phyloP scores from a whole-genome alignment of 2,797 vertebrate genomes.

The Astyanax mexicanus region DNA sequence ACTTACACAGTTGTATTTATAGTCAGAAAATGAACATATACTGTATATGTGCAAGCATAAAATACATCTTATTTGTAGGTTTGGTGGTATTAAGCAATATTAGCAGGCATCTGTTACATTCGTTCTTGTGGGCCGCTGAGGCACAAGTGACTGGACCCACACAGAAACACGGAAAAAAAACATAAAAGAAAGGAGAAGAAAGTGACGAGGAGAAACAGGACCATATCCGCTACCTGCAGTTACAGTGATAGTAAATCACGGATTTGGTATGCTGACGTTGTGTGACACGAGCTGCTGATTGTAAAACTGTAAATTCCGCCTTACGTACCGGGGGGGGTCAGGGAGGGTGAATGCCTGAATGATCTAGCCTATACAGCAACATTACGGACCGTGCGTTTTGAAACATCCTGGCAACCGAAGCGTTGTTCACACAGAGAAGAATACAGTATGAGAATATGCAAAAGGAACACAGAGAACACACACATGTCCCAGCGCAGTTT shows the following conservation, averaged over 20 bases:
- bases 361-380: constrained; percentile 12
- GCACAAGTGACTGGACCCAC: constrained; percentile 44
- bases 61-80: constrained; percentile 47
- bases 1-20: constrained; percentile 55
- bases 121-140: constrained; percentile 51
- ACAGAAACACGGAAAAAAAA: constrained; percentile 47
- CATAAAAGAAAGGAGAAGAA: constrained; percentile 27
- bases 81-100: constrained; percentile 58
- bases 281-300: neutral
- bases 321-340: neutral
- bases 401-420: constrained; percentile 18
- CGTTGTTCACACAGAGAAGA: constrained; percentile 26
- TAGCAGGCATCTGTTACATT: constrained; percentile 60
- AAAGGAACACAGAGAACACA: constrained; percentile 3
- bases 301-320: neutral
- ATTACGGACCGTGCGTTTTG: constrained; percentile 7
- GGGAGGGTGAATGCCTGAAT: neutral
- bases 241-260: constrained; percentile 16
- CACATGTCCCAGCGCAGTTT: neutral
- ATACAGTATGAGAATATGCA: neutral
- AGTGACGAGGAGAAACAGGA: constrained; percentile 8
- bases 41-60: constrained; percentile 53
- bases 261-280: constrained; percentile 14
- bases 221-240: constrained; percentile 21
- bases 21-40: constrained; percentile 50